These are phyloP conservation scores for Anisognathus igniventris DNA, from an alignment of 2,797 vertebrate species.

Conservation along the genomic window DNA sequence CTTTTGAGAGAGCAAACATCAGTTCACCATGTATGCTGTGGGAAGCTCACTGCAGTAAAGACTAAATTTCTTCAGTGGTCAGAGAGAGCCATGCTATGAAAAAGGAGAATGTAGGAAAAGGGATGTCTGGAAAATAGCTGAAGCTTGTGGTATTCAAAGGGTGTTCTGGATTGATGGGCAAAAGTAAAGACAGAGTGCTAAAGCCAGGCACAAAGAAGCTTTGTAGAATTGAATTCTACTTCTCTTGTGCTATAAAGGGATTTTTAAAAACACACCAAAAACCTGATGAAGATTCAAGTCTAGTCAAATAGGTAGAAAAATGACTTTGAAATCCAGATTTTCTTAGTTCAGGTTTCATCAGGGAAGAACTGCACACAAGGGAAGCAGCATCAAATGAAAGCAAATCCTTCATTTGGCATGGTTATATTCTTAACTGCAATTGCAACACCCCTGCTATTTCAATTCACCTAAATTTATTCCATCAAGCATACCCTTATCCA, in stretches of 20 bases:
- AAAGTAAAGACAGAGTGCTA: background rate
- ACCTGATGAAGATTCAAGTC: background rate
- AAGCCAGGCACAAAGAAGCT: background rate
- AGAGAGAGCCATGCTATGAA: background rate
- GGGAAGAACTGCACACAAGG: background rate
- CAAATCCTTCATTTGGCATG: slow-evolving; percentile 37
- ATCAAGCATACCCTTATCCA: background rate
- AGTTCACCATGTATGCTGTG: background rate
- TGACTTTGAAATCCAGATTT: slow-evolving; percentile 30
- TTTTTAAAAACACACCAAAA: background rate
- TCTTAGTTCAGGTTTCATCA: slow-evolving; percentile 19
- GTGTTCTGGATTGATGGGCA: background rate
- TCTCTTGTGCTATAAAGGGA: background rate
- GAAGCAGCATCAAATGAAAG: slow-evolving; percentile 23
- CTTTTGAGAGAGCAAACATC: background rate
- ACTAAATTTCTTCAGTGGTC: background rate
- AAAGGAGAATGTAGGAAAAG: background rate
- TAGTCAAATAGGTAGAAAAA: background rate
- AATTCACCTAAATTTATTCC: slow-evolving; percentile 29
- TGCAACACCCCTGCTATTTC: slow-evolving; percentile 28
- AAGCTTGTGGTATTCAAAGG: background rate
- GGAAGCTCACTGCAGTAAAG: background rate
- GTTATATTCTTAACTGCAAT: slow-evolving; percentile 20
- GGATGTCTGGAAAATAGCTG: background rate
- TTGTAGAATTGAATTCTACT: background rate